phyloP scores from a whole-genome alignment of 1,140 invertebrate species.

The Bombus superbus region DNA sequence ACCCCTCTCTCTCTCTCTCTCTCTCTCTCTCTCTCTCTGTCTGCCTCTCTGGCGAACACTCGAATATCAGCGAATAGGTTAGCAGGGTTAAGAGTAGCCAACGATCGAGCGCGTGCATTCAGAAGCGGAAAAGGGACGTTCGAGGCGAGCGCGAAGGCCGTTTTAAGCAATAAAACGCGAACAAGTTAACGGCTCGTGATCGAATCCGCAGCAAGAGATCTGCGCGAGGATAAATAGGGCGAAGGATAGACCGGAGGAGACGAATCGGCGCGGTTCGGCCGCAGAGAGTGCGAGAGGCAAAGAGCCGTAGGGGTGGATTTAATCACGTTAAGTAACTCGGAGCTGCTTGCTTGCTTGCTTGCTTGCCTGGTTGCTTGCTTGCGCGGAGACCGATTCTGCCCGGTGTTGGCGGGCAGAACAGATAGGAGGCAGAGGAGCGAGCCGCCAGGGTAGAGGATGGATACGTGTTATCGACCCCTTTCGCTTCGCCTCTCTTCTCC shows the following conservation, averaged over 20 bases:
- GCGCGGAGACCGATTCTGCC: conserved; percentile 45
- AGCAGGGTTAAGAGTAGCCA: not conserved
- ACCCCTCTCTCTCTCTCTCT: not conserved
- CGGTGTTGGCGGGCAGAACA: conserved; percentile 59
- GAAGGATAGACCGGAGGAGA: conserved; percentile 32
- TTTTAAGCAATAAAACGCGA: conserved; percentile 43
- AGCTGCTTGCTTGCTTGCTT: conserved; percentile 35
- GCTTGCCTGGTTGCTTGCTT: conserved; percentile 41
- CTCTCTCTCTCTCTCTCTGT: no score
- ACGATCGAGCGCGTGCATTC: not conserved
- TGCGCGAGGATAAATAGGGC: conserved; percentile 6
- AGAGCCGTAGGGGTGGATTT: conserved; percentile 53
- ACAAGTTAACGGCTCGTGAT: conserved; percentile 42
- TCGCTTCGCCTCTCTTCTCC: conserved; percentile 44
- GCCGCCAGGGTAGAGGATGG: not conserved
- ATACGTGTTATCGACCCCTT: conserved; percentile 66
- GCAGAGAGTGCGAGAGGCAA: not conserved
- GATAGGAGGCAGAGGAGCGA: conserved; percentile 6
- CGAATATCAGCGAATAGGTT: not conserved
- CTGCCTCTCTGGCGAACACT: not conserved
- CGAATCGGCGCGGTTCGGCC: conserved; percentile 39
- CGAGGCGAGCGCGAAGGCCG: not conserved
- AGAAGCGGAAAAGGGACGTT: not conserved
- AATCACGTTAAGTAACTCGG: conserved; percentile 69
- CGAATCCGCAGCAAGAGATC: conserved; percentile 32